Percentiles rank a stretch among this genome's conserved stretches.
These are phyloP conservation scores for Phymatocera aterrima DNA, from an alignment of 2,888 invertebrate genomes.

Conservation along the genomic window DNA sequence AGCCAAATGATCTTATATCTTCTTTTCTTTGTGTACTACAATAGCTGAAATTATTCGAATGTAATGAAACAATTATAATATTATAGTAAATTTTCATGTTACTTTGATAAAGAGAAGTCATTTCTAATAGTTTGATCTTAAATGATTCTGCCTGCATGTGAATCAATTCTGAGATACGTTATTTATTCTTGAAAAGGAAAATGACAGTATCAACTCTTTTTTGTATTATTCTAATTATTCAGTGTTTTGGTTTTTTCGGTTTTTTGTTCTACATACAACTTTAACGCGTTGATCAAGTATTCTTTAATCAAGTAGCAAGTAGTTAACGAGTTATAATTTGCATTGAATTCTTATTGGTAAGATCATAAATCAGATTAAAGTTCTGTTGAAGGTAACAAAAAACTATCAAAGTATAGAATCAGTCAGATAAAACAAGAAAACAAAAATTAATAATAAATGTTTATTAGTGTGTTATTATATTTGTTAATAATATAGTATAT, in stretches of 20 bases:
- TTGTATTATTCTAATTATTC: background rate
- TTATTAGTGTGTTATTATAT: constrained; percentile 35
- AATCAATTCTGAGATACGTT: background rate
- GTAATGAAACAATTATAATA: background rate
- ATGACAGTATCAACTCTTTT: background rate
- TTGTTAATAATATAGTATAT: constrained; percentile 26
- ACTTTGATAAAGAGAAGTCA: background rate
- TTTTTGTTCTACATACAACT: background rate
- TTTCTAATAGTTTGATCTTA: background rate
- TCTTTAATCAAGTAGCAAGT: background rate
- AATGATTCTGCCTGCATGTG: background rate
- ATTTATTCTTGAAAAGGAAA: background rate
- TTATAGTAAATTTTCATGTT: background rate
- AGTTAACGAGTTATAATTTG: constrained; percentile 1
- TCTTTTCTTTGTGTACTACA: background rate
- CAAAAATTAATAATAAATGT: background rate
- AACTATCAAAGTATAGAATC: too few species aligned
- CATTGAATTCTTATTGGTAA: background rate
- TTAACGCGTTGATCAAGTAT: background rate
- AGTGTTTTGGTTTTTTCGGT: background rate
- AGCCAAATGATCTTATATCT: constrained; percentile 26
- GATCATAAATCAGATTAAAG: background rate
- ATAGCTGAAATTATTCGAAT: background rate
- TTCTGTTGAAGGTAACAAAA: too few species aligned
- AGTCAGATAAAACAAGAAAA: too few species aligned